Evolutionary conservation across 2,888 invertebrate species (phyloP), one percentile per base, ranked within the genome.

Genomic region (Pyrocoelia pectoralis): DNA sequence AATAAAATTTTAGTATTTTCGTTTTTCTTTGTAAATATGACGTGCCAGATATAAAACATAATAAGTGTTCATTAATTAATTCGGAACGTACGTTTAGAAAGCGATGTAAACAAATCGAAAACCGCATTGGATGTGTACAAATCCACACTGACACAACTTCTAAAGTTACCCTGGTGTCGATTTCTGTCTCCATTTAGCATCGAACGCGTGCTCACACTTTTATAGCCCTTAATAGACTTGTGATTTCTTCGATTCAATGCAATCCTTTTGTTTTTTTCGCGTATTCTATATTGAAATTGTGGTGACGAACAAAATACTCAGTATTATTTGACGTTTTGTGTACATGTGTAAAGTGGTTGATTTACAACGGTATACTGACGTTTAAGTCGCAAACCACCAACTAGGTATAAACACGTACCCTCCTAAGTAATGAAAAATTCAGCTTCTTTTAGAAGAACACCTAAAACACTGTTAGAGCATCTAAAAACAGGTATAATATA

Each of bases 401-500:
- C 15, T 43, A 43, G 12, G 13, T 43, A 43, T 17, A 48, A 19
- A 19, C 13, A 28, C 28, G 29, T 18, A 56, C 51, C 33, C 51
- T 56, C 51, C 19, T 33, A 46, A 33, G 40, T 61, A 52, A 61
- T 65, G 55, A 65, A 61, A 65, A 40, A 65, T 65, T 61, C 57
- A 65, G 43, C 28, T 52, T 38, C 43, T 24, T 56, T 57, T 56
- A 58, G 56, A 61, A 60, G 56, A 65, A 56, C 53, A 46, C 46
- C 65, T 52, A 61, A 69, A 66, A 69, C 67, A 66, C 56, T 63
- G 69, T 61, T 56, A 61, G 56, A 58, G 57, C 60, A 74, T 76
- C 72, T 76, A 75, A 74, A 76, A 73, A 77, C 78, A 78, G 77
- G 78, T 77, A 79, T 79, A 79, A 79, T 77, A 76, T 76, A 76